These are phyloP conservation scores for Agraylea sexmaculata DNA, from an alignment of 1,140 invertebrate species.

Conservation along the genomic window DNA sequence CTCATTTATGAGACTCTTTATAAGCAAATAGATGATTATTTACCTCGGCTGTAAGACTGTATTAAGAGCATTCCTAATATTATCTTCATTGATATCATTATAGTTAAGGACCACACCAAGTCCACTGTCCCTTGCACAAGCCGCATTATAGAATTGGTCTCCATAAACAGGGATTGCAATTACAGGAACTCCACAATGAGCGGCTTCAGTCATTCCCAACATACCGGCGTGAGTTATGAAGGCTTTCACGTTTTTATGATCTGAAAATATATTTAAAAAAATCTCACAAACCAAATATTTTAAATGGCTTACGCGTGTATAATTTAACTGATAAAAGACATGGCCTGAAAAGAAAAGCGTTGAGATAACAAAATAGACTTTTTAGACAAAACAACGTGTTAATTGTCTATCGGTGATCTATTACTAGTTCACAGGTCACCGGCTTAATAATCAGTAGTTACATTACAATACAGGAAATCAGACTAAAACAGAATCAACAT, in stretches of 20 bases:
- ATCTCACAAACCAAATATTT: neutral
- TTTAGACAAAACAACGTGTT: too few relatives aligned
- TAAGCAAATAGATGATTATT: slow-evolving; percentile 22
- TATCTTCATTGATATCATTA: slow-evolving; percentile 44
- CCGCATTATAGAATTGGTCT: slow-evolving; percentile 39
- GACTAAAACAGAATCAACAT: too few relatives aligned
- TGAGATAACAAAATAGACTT: too few relatives aligned
- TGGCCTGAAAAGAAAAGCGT: too few relatives aligned
- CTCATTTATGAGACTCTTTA: slow-evolving; percentile 1
- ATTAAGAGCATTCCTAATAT: slow-evolving; percentile 39
- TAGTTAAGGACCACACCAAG: slow-evolving; percentile 41
- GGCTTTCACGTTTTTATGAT: slow-evolving; percentile 41
- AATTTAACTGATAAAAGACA: too few relatives aligned
- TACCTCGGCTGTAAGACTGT: slow-evolving; percentile 43
- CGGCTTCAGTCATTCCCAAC: slow-evolving; percentile 46
- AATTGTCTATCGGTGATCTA: too few relatives aligned
- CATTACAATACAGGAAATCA: too few relatives aligned
- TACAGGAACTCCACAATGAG: slow-evolving; percentile 47
- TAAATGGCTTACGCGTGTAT: too few relatives aligned
- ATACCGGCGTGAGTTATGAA: slow-evolving; percentile 54
- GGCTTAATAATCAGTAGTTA: too few relatives aligned
- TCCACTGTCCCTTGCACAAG: slow-evolving; percentile 30
- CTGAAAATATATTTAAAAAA: slow-evolving; percentile 27
- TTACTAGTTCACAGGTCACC: too few relatives aligned
- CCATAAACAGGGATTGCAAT: slow-evolving; percentile 47